A percentile compares a stretch with the other conserved stretches of the same genome.
Evolutionary conservation across 2,797 vertebrate genomes (phyloP).

Genomic region (Adelosebastes latens): DNA sequence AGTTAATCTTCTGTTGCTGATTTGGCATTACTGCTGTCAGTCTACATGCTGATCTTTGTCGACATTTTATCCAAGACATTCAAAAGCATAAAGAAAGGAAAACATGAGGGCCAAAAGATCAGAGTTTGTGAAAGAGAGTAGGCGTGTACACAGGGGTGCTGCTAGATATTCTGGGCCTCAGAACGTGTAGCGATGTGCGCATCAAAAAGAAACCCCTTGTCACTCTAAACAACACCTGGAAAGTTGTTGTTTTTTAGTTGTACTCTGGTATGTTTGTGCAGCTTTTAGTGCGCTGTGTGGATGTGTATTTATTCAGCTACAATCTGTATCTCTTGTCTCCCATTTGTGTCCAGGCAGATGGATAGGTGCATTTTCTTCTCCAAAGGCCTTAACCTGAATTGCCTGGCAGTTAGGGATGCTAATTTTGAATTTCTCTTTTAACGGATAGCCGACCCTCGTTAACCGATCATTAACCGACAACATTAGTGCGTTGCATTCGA

Average conservation of each 20-base stretch:
- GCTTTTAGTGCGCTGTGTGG: neutral
- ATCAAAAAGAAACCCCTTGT: neutral
- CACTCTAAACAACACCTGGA: neutral
- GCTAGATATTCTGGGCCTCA: constrained; percentile 2
- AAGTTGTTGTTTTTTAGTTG: neutral
- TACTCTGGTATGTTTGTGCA: neutral
- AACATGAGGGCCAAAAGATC: constrained; percentile 19
- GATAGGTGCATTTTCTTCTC: neutral
- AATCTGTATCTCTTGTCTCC: constrained; percentile 8
- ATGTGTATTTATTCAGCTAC: neutral
- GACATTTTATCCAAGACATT: constrained; percentile 24
- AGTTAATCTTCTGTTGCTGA: constrained; percentile 42
- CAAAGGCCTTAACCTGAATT: constrained; percentile 11
- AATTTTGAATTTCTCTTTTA: neutral
- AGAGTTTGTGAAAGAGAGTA: neutral
- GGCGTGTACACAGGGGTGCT: neutral
- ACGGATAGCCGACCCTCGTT: neutral
- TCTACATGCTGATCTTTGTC: constrained; percentile 41
- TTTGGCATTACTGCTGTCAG: constrained; percentile 59
- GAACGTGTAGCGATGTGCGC: neutral
- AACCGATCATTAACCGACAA: neutral
- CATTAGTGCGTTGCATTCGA: neutral
- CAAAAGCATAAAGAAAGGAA: constrained; percentile 13
- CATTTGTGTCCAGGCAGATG: constrained; percentile 29
- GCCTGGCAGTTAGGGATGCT: neutral